These are phyloP conservation scores for Poeciliopsis retropinna DNA, from an alignment of 2,113 vertebrate genomes.

Conservation along the genomic window DNA sequence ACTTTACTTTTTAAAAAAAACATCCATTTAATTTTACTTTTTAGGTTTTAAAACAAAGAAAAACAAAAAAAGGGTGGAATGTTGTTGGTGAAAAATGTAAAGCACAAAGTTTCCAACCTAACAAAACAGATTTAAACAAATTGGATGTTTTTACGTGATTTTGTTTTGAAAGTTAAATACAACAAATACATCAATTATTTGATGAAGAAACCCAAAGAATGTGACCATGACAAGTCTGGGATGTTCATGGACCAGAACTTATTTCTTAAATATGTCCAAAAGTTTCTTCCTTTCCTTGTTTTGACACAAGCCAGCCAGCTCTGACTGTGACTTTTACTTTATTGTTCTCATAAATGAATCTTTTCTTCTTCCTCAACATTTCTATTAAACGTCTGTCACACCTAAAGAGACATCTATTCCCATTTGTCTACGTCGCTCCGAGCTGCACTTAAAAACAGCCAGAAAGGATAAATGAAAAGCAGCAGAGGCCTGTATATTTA, in stretches of 20 bases:
- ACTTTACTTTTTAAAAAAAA: too few species aligned
- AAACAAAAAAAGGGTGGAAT: too few species aligned
- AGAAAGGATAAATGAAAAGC: neutral
- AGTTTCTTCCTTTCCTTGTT: neutral
- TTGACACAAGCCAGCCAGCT: neutral
- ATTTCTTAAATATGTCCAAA: neutral
- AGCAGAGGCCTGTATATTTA: neutral
- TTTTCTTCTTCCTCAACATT: neutral
- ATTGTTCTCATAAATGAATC: neutral
- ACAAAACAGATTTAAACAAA: too few species aligned
- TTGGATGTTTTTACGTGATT: too few species aligned
- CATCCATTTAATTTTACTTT: too few species aligned
- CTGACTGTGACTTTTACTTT: neutral
- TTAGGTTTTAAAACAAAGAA: too few species aligned
- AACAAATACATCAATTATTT: too few species aligned
- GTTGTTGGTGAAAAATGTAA: too few species aligned
- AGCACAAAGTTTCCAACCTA: too few species aligned
- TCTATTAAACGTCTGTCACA: neutral
- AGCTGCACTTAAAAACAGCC: constrained; percentile 8
- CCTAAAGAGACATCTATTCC: neutral
- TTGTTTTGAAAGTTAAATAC: too few species aligned
- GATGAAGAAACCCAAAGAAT: too few species aligned
- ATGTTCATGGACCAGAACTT: neutral
- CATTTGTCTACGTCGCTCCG: constrained; percentile 6
- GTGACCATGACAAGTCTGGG: too few species aligned